Base-by-base conservation (phyloP, 2,113 vertebrate genomes). In the Protobothrops flavoviridis region DNA sequence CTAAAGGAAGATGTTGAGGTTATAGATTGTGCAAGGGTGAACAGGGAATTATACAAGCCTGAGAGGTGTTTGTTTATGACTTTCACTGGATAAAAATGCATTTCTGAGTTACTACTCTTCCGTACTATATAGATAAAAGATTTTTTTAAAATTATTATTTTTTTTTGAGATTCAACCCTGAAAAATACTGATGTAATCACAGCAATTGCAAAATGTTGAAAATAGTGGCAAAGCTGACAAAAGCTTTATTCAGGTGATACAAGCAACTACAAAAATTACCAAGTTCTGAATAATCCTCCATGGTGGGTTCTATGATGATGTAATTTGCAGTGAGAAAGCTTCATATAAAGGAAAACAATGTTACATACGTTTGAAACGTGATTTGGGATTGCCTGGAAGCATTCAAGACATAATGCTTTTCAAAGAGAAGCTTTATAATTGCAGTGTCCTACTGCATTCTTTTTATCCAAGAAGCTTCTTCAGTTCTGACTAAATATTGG, bases 31-130 rank as follows among this genome's bases (percentile, higher is more conserved):
- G 5, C 39, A 43, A 48, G 15, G 69, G 50, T 26, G 33, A n/a
- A 94, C 91, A 92, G 92, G 96, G 94, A 94, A 91, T 92, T 93
- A 91, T 96, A 26, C 29, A 94, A 91, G 95, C 81, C 7, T 85
- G 15, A 88, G 91, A 91, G 90, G 86, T 95, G 94, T 95, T 91
- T 50, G 20, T 6, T 92, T 91, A 93, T 85, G 90, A 94, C 93
- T 56, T 57, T 85, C 48, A 48, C 29, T 56, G 52, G 52, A 45
- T 87, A 89, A 59, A 89, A 26, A 55, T 91, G 86, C 13, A 87
- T 90, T 90, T 93, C 33, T 64, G n/a, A 43, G 64, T 21, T 15
- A 4, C n/a, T 88, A 7, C 59, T 93, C 0, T 86, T 92, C 55
- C 59, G 64, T 89, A 89, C 92, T 85, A 93, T 93, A 93, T 88